Percentiles rank a stretch among this genome's conserved stretches.
These are phyloP conservation scores for Drosophila percnosoma DNA, from an alignment of 2,888 invertebrate species.

Conservation along the genomic window DNA sequence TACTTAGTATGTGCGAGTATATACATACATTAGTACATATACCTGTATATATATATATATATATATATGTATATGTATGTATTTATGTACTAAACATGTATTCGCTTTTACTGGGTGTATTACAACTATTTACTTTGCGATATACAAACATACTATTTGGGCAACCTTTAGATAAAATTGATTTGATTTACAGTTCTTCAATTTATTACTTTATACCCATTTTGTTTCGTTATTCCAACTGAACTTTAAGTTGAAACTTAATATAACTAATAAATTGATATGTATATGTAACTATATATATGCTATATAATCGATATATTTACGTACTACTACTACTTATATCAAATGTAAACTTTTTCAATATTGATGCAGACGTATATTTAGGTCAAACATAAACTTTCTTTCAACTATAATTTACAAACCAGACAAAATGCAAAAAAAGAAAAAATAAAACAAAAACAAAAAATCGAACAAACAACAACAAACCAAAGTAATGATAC, in stretches of 20 bases:
- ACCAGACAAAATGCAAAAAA: constrained; percentile 31
- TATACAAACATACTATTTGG: constrained; percentile 42
- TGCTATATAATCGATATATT: constrained; percentile 55
- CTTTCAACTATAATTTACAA: constrained; percentile 60
- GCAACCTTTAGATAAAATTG: constrained; percentile 43
- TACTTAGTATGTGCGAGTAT: constrained; percentile 24
- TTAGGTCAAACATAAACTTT: constrained; percentile 70
- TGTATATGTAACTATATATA: constrained; percentile 42
- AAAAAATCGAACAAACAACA: constrained; percentile 55
- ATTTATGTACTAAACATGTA: constrained; percentile 7
- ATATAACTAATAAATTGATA: constrained; percentile 24
- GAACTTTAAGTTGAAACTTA: constrained; percentile 36
- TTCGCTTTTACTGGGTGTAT: constrained; percentile 28
- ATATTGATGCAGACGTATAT: constrained; percentile 73
- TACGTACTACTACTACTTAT: constrained; percentile 42
- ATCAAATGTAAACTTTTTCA: constrained; percentile 66
- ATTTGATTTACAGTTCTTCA: constrained; percentile 40
- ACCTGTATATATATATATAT: background rate
- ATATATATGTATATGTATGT: background rate
- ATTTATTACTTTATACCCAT: constrained; percentile 30
- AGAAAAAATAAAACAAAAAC: constrained; percentile 11
- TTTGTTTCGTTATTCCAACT: constrained; percentile 20
- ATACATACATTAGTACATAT: background rate
- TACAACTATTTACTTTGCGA: constrained; percentile 14
- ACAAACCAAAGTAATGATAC: constrained; percentile 68